A percentile compares a stretch with the other conserved stretches of the same genome.
Conservation (phyloP, 2,888 invertebrate genomes). For the Diachrysia chrysitis region DNA sequence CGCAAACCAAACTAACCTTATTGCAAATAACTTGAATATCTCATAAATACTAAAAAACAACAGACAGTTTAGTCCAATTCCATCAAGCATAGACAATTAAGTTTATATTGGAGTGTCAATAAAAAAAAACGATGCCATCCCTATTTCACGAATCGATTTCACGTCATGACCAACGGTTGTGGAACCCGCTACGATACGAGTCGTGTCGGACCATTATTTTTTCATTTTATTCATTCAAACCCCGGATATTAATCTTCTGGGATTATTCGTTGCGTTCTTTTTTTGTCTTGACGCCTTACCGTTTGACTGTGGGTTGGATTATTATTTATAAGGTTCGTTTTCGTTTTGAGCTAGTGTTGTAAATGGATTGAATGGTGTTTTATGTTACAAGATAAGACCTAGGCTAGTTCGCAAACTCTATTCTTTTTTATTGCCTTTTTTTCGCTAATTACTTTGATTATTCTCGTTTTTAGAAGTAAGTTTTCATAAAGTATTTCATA, state of each 20-base stretch:
- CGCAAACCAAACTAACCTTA: too few relatives aligned
- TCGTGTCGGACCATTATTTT: slow-evolving; percentile 28
- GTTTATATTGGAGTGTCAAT: slow-evolving; percentile 6
- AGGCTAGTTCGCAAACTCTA: too few relatives aligned
- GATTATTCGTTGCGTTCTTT: slow-evolving; percentile 21
- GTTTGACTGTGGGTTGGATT: background rate
- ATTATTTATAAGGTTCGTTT: background rate
- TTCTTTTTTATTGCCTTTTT: too few relatives aligned
- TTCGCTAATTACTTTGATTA: too few relatives aligned
- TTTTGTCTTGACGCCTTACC: slow-evolving; percentile 18
- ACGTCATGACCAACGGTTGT: slow-evolving; percentile 8
- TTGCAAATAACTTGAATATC: background rate
- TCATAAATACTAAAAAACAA: background rate
- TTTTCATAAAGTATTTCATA: too few relatives aligned
- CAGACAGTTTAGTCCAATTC: background rate
- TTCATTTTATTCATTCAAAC: slow-evolving; percentile 31
- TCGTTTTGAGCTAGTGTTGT: background rate
- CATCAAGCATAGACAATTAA: background rate
- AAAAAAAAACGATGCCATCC: slow-evolving; percentile 17
- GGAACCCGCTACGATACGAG: slow-evolving; percentile 25
- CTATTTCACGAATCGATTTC: slow-evolving; percentile 24
- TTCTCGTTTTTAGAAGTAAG: too few relatives aligned
- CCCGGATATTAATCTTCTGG: slow-evolving; percentile 51
- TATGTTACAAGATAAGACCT: too few relatives aligned
- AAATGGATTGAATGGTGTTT: too few relatives aligned